Evolutionary conservation across 37 sponge, comb jelly and placozoan genomes (phyloP).

Genomic region (Ianthella basta): DNA sequence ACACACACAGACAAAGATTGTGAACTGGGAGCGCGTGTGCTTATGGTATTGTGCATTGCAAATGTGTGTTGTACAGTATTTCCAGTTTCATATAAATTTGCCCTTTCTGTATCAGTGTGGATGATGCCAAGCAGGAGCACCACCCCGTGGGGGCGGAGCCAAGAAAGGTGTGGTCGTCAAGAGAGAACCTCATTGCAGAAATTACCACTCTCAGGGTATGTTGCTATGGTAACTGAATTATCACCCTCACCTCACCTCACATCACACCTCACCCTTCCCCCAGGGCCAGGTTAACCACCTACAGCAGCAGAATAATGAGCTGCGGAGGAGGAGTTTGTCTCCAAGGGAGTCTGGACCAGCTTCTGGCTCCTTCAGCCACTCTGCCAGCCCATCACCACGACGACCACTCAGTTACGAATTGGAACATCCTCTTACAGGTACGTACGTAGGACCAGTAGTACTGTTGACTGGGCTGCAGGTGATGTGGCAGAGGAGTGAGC

Average conservation of each 20-base stretch:
- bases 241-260: no score
- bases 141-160: neutral
- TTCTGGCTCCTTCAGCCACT: neutral
- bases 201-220: conserved; percentile 1
- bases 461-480: no score
- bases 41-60: no score
- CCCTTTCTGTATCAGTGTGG: no score
- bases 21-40: no score
- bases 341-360: neutral
- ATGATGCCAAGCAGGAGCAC: no score
- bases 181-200: conserved; percentile 33
- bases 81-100: no score
- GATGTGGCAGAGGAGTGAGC: no score
- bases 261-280: neutral
- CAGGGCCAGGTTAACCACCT: conserved; percentile 20
- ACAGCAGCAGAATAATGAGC: conserved; percentile 17
- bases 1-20: no score
- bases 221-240: no score
- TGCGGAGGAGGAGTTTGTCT: conserved; percentile 10
- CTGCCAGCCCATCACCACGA: neutral
- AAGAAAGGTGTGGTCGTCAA: conserved; percentile 27
- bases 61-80: no score
- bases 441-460: no score
- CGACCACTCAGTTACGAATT: neutral
- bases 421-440: neutral